Evolutionary conservation across 2,888 invertebrate species (phyloP), one percentile per base, ranked within the genome.

Genomic region (Pseudanteris insignis): DNA sequence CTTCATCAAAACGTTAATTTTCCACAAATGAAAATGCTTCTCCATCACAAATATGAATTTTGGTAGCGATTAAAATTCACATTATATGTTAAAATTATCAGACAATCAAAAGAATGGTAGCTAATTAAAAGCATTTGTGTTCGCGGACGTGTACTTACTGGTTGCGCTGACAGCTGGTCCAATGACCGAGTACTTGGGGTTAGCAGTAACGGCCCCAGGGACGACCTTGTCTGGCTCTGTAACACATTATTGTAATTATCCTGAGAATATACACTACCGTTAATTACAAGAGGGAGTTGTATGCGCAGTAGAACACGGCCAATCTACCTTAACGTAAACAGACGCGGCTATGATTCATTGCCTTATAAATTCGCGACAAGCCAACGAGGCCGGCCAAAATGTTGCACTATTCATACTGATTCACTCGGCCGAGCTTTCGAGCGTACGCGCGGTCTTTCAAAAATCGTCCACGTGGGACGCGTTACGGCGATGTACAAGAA

Each of bases 111-210:
- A 44, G 48, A 62, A 57, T 53, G 47, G 47, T 53, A 41, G 48
- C 48, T 47, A 57, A 57, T 57, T 55, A 43, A 43, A 51, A 51
- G 43, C 51, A 48, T 47, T 37, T 30, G 47, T 29, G 34, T 32
- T 9, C 41, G 32, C 8, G 41, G 32, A 59, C 21, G 65, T 65
- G 57, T 73, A 87, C 88, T 88, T 84, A 89, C 89, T 87, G 80
- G 89, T 88, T 72, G 88, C 88, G 82, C 88, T 88, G 72, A 88
- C 88, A 83, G 87, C 88, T 24, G 89, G 88, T 62, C 88, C 88
- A 55, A 86, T 85, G 70, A 87, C 86, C 71, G 86, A 78, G 74
- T 77, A 73, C 73, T 70, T 76, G 67, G 76, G 75, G 74, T 75
- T 76, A 60, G 75, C 73, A 54, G 77, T 78, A 72, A 75, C 76